Conservation (phyloP, 2,797 vertebrate species). For the Spinibarbus caldwelli region DNA sequence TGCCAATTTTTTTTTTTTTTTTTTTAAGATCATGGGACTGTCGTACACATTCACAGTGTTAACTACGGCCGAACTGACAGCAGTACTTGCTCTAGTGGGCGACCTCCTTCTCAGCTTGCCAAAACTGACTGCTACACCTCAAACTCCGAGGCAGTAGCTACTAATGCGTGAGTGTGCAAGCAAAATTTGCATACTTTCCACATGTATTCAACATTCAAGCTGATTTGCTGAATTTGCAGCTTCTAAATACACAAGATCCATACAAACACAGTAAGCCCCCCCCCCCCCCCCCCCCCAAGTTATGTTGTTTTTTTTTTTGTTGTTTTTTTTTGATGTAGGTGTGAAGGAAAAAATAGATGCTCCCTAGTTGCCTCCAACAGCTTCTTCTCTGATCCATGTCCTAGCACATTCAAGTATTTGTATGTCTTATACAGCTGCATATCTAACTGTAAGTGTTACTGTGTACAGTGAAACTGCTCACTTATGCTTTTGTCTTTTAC, state of each 20-base stretch:
- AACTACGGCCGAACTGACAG: conserved; percentile 39
- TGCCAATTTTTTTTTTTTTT: no score
- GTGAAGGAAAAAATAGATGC: conserved; percentile 25
- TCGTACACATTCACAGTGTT: conserved; percentile 2
- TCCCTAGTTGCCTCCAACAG: background rate
- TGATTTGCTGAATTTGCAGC: no score
- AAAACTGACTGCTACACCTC: conserved; percentile 22
- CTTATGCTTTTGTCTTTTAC: background rate
- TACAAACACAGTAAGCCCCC: no score
- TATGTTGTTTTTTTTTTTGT: no score
- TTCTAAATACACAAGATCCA: no score
- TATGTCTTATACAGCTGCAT: conserved; percentile 13
- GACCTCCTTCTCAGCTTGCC: background rate
- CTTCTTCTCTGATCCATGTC: conserved; percentile 47
- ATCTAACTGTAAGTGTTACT: background rate
- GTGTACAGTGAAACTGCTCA: background rate
- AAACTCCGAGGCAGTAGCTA: background rate
- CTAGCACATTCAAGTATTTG: conserved; percentile 43
- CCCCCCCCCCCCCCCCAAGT: no score
- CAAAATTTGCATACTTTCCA: background rate
- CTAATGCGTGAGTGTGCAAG: conserved; percentile 2
- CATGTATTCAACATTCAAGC: background rate
- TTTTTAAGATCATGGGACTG: background rate
- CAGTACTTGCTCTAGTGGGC: conserved; percentile 27
- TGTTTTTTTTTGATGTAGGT: conserved; percentile 33